Evolutionary conservation across 1,140 invertebrate genomes (phyloP).

Genomic region (Pogonognathellus flavescens): DNA sequence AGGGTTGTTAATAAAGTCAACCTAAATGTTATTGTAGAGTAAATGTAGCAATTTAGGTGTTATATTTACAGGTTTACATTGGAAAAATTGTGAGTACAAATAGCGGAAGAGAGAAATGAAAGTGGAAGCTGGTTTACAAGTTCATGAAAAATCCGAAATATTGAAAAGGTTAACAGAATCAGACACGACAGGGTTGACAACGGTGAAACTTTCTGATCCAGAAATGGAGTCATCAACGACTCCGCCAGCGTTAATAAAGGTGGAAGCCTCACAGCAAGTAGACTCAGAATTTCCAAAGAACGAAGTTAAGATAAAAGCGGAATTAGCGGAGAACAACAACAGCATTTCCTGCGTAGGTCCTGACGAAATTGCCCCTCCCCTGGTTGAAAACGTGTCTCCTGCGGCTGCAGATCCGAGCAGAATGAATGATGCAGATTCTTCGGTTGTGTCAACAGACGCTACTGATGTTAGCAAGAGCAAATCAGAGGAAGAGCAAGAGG

Average conservation of each 20-base stretch:
- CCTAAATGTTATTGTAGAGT: no score
- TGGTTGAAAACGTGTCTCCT: no score
- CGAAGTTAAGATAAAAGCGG: background rate
- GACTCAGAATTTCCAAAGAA: background rate
- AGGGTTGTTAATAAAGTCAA: no score
- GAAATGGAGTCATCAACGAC: background rate
- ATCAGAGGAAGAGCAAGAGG: background rate
- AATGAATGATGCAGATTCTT: no score
- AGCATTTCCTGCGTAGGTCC: background rate
- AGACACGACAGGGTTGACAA: background rate
- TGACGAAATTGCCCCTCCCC: background rate
- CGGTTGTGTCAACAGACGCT: background rate
- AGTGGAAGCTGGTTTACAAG: conserved; percentile 13
- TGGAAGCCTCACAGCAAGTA: background rate
- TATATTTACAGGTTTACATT: no score
- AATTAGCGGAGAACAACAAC: conserved; percentile 10
- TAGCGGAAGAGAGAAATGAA: background rate
- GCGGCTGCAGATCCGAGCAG: no score
- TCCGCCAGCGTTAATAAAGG: background rate
- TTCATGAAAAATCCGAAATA: conserved; percentile 1
- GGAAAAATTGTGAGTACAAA: background rate
- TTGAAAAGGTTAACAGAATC: conserved; percentile 14
- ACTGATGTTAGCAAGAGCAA: background rate
- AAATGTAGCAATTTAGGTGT: no score
- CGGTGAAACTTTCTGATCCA: background rate